A percentile compares a stretch with the other conserved stretches of the same genome.
phyloP scores from a whole-genome alignment of 2,113 vertebrate genomes.

The Alectura lathami region DNA sequence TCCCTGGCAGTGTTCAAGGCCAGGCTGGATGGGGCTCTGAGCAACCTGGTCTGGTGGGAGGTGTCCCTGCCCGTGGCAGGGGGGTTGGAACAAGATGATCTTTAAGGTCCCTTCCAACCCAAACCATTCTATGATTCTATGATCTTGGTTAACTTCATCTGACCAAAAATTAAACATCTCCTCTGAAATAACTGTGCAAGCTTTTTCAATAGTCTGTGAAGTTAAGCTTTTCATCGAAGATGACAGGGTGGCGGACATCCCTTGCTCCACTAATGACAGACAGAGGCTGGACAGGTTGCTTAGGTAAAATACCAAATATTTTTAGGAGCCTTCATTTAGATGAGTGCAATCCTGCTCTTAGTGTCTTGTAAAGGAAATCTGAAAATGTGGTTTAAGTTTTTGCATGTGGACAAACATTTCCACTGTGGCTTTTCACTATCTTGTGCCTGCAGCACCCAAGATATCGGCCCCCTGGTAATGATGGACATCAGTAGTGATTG shows the following conservation, averaged over 20 bases:
- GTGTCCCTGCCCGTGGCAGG: no score
- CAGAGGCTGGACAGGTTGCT: not conserved
- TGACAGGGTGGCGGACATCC: accelerated
- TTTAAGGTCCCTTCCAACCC: no score
- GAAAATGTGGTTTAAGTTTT: not conserved
- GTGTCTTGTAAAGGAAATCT: not conserved
- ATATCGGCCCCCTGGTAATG: not conserved
- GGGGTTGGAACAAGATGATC: no score
- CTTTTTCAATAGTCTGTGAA: not conserved
- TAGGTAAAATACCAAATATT: not conserved
- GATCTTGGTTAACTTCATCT: not conserved
- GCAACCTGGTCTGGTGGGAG: no score
- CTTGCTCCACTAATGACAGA: not conserved
- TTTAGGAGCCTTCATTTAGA: not conserved
- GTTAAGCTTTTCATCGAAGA: not conserved
- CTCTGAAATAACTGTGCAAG: not conserved
- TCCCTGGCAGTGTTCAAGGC: no score
- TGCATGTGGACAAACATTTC: not conserved
- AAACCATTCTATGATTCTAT: no score
- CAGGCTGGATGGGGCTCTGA: no score
- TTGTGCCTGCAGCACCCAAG: not conserved
- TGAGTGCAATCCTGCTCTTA: not conserved
- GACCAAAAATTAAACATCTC: not conserved
- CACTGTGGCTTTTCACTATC: not conserved
- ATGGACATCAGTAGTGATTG: not conserved